Evolutionary conservation across 35 echinoderm and acorn worm species (phyloP), one percentile per base, ranked within the genome.

Genomic region (Apostichopus japonicus): DNA sequence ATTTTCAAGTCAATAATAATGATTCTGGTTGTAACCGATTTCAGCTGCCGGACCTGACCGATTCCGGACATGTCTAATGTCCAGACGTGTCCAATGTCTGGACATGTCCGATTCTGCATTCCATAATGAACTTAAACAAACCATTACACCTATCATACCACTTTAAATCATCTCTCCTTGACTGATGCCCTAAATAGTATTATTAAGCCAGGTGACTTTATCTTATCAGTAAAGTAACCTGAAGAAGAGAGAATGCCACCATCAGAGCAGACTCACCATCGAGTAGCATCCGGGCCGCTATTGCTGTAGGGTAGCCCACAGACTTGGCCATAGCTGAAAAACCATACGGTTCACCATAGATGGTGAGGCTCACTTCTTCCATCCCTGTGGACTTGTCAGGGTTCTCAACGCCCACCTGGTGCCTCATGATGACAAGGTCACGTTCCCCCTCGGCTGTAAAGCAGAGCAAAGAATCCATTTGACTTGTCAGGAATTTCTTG

Each of bases 261-360:
- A 75, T 4, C 1, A 75, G 71, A 54, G 13, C 13, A 65, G 16
- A 79, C 92, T 84, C 86, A 98, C 97, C 97, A 14, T 98, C 97
- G 14, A 98, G 93, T 10, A 98, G 83, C 97, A 98, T 98, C 33
- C 94, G 94, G 22, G 97, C 56, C 6, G 79, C 97, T 55, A 98
- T 98, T 5, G 97, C 97, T 77, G 93, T 87, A 21, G 97, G 97
- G 87, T 96, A 98, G 0, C 97, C 97, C n/a, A 98, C 97, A 92
- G 91, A 92, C 63, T 94, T 98, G 55, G 97, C 97, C 97, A 98
- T 98, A n/a, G 97, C 94, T 59, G 97, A 96, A 5, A 97, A 78
- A 21, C 97, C 97, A 77, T 98, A 79, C 2, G 97, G 90, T 16
- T 98, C 95, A 54, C 97, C 97, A 53, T 98, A 98, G 17, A 98